Conservation (phyloP, 2,888 invertebrate species). For the Sarcophaga subvicina region DNA sequence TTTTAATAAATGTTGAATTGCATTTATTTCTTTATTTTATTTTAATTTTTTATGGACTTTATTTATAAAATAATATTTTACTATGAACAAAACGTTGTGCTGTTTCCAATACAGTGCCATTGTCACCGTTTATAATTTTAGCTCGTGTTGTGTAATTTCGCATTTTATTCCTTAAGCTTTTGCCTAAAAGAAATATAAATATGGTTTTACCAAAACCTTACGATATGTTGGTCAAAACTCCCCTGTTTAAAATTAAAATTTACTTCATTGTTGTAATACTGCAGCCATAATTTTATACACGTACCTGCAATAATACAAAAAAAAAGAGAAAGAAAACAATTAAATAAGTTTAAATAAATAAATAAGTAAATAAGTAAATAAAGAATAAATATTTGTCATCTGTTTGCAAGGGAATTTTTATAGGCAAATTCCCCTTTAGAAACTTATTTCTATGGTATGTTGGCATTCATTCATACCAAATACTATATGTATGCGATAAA, state of each 20-base stretch:
- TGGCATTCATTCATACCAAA: no score
- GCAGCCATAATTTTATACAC: slow-evolving; percentile 2
- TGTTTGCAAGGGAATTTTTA: no score
- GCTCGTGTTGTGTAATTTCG: neutral
- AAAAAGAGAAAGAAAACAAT: slow-evolving; percentile 7
- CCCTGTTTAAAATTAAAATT: slow-evolving; percentile 6
- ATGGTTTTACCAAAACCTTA: neutral
- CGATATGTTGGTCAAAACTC: neutral
- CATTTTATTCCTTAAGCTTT: neutral
- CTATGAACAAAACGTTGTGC: neutral
- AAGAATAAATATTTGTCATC: neutral
- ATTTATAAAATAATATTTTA: slow-evolving; percentile 46
- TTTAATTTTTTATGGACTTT: slow-evolving; percentile 33
- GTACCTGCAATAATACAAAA: slow-evolving; percentile 52
- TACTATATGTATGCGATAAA: no score
- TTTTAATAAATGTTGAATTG: slow-evolving; percentile 49
- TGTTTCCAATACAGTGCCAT: neutral
- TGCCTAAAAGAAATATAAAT: neutral
- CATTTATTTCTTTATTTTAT: slow-evolving; percentile 17
- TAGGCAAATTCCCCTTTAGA: no score
- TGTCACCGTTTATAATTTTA: slow-evolving; percentile 9
- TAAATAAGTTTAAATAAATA: slow-evolving; percentile 3
- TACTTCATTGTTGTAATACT: neutral
- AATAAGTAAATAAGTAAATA: neutral
- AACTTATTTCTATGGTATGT: no score